Conservation (phyloP, 2,888 invertebrate genomes). For the Hylaea fasciaria region DNA sequence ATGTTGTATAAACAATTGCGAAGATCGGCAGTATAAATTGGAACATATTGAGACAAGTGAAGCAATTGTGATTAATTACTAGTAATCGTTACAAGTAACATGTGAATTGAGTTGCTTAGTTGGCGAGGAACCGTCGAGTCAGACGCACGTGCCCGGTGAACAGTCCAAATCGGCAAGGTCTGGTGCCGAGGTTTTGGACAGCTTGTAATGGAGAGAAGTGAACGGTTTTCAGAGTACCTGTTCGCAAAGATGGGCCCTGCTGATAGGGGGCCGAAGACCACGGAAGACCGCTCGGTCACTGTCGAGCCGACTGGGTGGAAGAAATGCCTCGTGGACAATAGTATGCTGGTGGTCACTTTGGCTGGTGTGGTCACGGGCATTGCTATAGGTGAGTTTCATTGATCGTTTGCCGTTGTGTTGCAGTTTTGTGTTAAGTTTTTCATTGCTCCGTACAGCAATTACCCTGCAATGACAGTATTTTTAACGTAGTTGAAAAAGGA, state of each 20-base stretch:
- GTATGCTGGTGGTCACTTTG: constrained; percentile 91
- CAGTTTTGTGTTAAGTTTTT: neutral
- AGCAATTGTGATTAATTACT: constrained; percentile 24
- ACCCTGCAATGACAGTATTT: too few species aligned
- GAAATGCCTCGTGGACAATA: constrained; percentile 90
- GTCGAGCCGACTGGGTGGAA: constrained; percentile 87
- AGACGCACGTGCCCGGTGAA: constrained; percentile 4
- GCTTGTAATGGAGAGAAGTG: constrained; percentile 86
- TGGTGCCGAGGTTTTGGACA: constrained; percentile 58
- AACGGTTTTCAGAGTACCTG: constrained; percentile 91
- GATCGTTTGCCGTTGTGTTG: neutral
- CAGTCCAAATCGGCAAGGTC: constrained; percentile 50
- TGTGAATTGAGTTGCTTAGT: constrained; percentile 21
- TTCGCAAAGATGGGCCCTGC: constrained; percentile 92
- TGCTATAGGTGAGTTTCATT: constrained; percentile 85
- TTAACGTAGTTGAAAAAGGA: too few species aligned
- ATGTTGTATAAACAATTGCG: constrained; percentile 6
- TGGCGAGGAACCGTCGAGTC: neutral
- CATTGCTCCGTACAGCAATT: neutral
- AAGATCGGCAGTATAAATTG: constrained; percentile 24
- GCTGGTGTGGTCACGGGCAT: constrained; percentile 92
- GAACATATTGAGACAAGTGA: constrained; percentile 19
- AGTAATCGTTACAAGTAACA: constrained; percentile 21
- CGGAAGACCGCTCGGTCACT: constrained; percentile 86
- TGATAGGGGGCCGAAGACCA: constrained; percentile 85